Evolutionary conservation across 2,888 invertebrate species (phyloP).

Genomic region (Phymatocera aterrima): DNA sequence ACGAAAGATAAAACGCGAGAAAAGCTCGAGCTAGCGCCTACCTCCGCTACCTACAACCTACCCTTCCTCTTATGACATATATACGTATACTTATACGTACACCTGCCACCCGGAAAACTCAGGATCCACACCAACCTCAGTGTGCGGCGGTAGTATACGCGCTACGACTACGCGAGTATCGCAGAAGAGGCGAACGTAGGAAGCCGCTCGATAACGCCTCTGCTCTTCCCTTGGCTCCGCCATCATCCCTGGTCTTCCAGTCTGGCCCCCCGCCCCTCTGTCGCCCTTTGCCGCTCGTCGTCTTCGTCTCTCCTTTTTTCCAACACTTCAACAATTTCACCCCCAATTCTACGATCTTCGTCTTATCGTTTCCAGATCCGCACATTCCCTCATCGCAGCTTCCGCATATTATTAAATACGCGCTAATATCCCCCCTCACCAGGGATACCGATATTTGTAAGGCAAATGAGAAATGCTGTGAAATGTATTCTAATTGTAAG

Average conservation of each 20-base stretch:
- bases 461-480: not conserved
- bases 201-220: constrained; percentile 65
- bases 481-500: not conserved
- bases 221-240: constrained; percentile 56
- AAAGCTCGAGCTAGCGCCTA: constrained; percentile 23
- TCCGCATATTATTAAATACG: not conserved
- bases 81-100: not conserved
- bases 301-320: not conserved
- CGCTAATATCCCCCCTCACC: not conserved
- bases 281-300: not conserved
- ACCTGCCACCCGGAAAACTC: constrained; percentile 5
- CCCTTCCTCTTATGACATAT: too few species aligned
- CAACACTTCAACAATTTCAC: not conserved
- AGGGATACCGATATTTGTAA: not conserved
- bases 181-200: constrained; percentile 39
- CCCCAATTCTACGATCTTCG: not conserved
- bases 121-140: constrained; percentile 22
- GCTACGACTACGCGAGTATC: not conserved
- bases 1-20: constrained; percentile 27
- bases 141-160: not conserved
- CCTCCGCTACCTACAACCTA: not conserved
- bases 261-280: not conserved
- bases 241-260: constrained; percentile 50
- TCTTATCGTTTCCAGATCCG: not conserved
- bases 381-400: not conserved